Evolutionary conservation across 2,113 vertebrate species (phyloP), one percentile per base, ranked within the genome.

Genomic region (Natator depressus): DNA sequence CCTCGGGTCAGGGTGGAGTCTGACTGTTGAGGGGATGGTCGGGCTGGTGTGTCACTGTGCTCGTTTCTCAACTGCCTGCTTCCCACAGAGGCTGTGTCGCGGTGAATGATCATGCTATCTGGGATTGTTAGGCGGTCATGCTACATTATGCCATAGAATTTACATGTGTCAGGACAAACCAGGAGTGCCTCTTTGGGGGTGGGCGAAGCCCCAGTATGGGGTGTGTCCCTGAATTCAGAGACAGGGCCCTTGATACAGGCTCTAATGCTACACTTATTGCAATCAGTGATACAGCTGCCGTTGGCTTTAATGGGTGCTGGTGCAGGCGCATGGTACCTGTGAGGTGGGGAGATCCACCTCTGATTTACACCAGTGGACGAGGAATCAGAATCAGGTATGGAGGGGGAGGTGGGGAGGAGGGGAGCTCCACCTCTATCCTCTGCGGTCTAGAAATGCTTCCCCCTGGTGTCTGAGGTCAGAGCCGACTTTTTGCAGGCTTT

Each of bases 131-230:
- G 49, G 79, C 49, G 6, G 49, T 80, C 79, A 35, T 4, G 25
- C 49, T 16, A 57, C 12, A 14, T 47, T 47, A 1, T 82, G 90
- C 88, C 75, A n/a, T n/a, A 42, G 47, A 42, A 69, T 84, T 89
- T 65, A 25, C 27, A 90, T 92, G 57, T 81, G 93, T 84, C 55
- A 19, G 79, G 95, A 85, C 31, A 91, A 89, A 89, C 78, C n/a
- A 59, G 0, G 0, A 88, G 75, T 35, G 0, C 1, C 0, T 57
- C 50, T 47, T 76, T 17, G 47, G 27, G 29, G 53, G n/a, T 83
- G 24, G 1, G 47, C 12, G 6, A 85, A 1, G 0, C 81, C 49
- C 24, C 50, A 25, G 22, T 38, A 22, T 1, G 0, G 8, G 0
- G 24, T 16, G 4, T 29, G 49, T 69, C 75, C 42, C 24, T 7